These are phyloP conservation scores for Oreochromis spilurus DNA, from an alignment of 2,113 vertebrate genomes.

Conservation along the genomic window DNA sequence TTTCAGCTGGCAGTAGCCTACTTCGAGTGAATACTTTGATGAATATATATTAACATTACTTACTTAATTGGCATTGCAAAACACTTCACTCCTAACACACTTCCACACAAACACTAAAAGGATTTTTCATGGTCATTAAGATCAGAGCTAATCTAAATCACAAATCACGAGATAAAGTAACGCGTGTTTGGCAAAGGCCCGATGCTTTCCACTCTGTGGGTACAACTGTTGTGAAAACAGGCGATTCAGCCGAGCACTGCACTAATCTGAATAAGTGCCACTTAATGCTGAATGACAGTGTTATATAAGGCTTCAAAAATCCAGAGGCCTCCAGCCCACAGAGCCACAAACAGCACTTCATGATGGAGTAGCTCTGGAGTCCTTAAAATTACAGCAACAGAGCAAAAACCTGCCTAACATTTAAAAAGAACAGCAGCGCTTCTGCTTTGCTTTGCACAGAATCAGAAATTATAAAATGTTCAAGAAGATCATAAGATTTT, in stretches of 20 bases:
- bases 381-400: not conserved
- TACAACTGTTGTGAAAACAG: slow-evolving; percentile 52
- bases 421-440: not conserved
- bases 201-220: slow-evolving; percentile 8
- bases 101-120: not conserved
- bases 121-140: not conserved
- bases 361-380: not conserved
- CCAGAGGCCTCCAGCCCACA: slow-evolving; percentile 30
- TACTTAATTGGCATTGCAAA: not conserved
- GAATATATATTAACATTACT: not conserved
- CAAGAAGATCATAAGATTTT: not conserved
- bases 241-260: slow-evolving; percentile 51
- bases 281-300: slow-evolving; percentile 63
- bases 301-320: slow-evolving; percentile 54
- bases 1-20: not conserved
- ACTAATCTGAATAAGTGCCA: slow-evolving; percentile 71
- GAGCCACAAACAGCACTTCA: slow-evolving; percentile 28
- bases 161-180: slow-evolving; percentile 11
- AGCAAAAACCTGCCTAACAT: not conserved
- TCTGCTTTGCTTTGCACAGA: not conserved
- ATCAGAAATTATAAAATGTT: not conserved
- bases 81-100: not conserved
- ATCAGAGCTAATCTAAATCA: slow-evolving; percentile 19
- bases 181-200: slow-evolving; percentile 12
- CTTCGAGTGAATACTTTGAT: not conserved